Conservation (phyloP, 2,113 vertebrate genomes). For the Mohoua ochrocephala region DNA sequence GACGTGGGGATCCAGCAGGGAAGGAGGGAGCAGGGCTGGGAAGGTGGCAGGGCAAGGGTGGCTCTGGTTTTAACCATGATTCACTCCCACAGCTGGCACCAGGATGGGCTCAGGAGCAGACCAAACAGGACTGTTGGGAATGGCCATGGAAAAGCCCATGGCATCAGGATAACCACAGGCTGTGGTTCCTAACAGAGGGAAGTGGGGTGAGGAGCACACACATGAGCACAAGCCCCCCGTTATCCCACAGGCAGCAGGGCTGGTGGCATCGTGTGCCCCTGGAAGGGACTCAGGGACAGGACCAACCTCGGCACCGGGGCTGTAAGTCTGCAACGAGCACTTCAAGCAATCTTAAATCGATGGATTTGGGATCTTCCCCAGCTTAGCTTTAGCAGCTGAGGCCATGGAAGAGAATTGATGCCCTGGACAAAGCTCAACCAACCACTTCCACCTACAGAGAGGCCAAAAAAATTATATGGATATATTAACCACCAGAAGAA, state of each 20-base stretch:
- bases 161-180: neutral
- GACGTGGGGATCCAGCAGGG: neutral
- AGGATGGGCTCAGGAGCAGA: neutral
- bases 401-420: neutral
- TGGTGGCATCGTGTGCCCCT: fast-evolving
- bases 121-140: neutral
- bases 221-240: neutral
- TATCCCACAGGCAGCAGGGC: fast-evolving
- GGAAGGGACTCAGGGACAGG: neutral
- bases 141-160: fast-evolving
- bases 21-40: neutral
- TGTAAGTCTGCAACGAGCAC: neutral
- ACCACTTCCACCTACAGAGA: neutral
- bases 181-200: neutral
- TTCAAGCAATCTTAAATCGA: neutral
- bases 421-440: neutral
- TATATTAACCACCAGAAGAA: neutral
- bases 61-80: neutral
- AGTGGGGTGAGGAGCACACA: neutral
- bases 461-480: neutral
- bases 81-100: neutral
- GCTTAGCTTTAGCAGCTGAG: neutral
- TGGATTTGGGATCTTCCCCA: neutral
- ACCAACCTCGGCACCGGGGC: neutral
- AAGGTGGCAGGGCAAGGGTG: neutral